phyloP scores from a whole-genome alignment of 2,113 vertebrate genomes.

The Tympanuchus pallidicinctus region DNA sequence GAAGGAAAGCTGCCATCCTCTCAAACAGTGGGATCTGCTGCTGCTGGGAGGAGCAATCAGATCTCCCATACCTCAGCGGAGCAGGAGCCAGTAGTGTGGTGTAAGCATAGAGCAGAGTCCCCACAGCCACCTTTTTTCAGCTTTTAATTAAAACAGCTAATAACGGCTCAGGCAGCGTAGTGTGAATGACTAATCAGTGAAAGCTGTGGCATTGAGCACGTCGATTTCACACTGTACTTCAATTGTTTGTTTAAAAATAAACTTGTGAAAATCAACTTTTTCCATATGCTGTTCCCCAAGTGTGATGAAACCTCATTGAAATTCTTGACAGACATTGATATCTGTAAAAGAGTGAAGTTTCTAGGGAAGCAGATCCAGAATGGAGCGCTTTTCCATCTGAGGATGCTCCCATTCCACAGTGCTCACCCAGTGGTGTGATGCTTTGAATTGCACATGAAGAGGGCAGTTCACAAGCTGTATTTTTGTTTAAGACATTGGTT shows the following conservation, averaged over 20 bases:
- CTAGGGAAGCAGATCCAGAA: neutral
- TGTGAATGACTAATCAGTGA: neutral
- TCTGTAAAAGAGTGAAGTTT: neutral
- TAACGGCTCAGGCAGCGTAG: neutral
- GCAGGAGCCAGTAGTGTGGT: constrained; percentile 10
- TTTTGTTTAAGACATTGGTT: neutral
- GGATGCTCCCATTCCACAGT: neutral
- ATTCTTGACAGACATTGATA: neutral
- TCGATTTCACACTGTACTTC: neutral
- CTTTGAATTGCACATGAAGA: neutral
- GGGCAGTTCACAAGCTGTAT: neutral
- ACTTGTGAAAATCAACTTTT: neutral
- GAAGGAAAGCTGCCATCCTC: neutral
- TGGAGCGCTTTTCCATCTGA: neutral
- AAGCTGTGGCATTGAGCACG: neutral
- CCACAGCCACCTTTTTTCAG: neutral
- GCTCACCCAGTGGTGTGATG: neutral
- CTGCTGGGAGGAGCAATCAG: neutral
- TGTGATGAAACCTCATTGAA: neutral
- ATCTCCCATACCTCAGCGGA: neutral
- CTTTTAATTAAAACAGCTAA: constrained; percentile 26
- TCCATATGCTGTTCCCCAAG: neutral
- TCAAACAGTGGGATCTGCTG: neutral
- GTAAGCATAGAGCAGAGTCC: neutral
- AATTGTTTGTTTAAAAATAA: neutral